Evolutionary conservation across 2,888 invertebrate genomes (phyloP), one percentile per base, ranked within the genome.

Genomic region (Tetheella fluctuosa): DNA sequence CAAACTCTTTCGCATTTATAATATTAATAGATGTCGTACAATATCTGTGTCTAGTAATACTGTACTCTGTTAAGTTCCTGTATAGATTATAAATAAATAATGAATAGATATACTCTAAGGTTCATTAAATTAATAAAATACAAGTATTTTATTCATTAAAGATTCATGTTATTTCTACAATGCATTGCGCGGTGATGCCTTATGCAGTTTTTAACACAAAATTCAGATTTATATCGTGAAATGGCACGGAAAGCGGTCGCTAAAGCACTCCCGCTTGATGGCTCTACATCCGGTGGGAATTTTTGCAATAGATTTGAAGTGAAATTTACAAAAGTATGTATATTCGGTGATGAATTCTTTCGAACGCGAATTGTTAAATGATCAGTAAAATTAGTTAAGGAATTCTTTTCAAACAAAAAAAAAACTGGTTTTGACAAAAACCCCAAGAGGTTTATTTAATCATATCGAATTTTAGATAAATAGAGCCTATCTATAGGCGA

Each of bases 221-320:
- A 70, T 74, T 74, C 69, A 74, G 67, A 77, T 77, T 79, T 79
- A 74, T 69, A 66, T 67, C 68, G 71, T 74, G 73, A 80, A 80
- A 81, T 81, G 78, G 76, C 59, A 64, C 60, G 74, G 73, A 79
- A 83, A 79, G 70, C 68, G 66, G 63, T 63, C 68, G 69, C 69
- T 68, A 70, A 69, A 71, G 69, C 70, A 73, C 72, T 70, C n/a
- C n/a, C 20, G 48, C 67, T 67, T 70, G 69, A 71, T 65, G 71
- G 70, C 73, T 71, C 74, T 74, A 62, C 64, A 60, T 65, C 68
- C 65, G 63, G 68, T 71, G 61, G 68, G 69, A 74, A 74, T 70
- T 73, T 71, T 42, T 68, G 72, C 74, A 74, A 76, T 74, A 71
- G 73, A 74, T 70, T 70, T 71, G 69, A 71, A 60, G 48, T 64